Percentiles rank a stretch among this genome's conserved stretches.
These are phyloP conservation scores for Halcyon leucocephala DNA, from an alignment of 2,797 vertebrate species.

Conservation along the genomic window DNA sequence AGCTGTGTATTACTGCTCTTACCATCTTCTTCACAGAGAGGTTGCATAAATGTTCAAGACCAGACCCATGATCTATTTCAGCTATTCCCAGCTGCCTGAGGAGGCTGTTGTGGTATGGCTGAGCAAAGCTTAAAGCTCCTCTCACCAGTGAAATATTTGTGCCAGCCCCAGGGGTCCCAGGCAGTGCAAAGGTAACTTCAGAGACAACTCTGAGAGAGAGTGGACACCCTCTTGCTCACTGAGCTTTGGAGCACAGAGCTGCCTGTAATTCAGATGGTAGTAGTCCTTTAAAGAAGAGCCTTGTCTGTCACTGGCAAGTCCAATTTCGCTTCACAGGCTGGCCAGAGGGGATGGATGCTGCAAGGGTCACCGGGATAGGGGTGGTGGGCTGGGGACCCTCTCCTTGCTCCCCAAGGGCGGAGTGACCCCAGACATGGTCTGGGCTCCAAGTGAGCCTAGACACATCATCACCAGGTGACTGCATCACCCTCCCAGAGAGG, in stretches of 20 bases:
- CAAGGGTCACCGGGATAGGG: not conserved
- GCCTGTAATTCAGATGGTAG: not conserved
- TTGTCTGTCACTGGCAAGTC: rapidly evolving
- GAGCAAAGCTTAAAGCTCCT: not conserved
- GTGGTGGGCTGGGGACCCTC: not conserved
- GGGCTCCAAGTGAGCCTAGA: not conserved
- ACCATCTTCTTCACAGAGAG: not conserved
- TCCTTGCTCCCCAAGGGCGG: not conserved
- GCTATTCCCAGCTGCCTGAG: not conserved
- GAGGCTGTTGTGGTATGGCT: not conserved
- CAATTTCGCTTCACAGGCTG: not conserved
- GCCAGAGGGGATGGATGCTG: not conserved
- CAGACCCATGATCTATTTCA: not conserved
- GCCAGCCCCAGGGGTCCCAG: not conserved
- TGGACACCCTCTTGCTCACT: not conserved
- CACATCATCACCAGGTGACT: rapidly evolving
- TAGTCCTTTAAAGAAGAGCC: not conserved
- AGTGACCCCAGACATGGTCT: rapidly evolving
- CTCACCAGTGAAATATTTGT: not conserved
- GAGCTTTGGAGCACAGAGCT: not conserved
- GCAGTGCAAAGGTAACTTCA: not conserved
- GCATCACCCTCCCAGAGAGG: not conserved
- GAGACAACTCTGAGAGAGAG: not conserved
- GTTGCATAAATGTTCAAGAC: not conserved
- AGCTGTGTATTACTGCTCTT: not conserved